phyloP scores from a whole-genome alignment of 2,113 vertebrate species.

The Crypturellus undulatus region DNA sequence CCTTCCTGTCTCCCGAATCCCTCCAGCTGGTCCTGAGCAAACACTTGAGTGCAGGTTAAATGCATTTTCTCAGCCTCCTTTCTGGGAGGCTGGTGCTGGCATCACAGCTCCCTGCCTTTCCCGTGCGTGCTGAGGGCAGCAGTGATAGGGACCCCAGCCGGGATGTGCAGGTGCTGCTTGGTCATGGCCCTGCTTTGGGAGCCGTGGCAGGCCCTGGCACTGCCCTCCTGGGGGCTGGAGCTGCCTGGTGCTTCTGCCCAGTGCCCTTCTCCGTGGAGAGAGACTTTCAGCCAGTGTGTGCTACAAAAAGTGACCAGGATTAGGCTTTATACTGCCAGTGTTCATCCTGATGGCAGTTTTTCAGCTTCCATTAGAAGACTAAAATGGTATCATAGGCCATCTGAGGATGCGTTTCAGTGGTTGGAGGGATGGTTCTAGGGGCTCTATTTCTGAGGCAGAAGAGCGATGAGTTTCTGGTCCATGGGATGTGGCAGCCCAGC shows the following conservation, averaged over 20 bases:
- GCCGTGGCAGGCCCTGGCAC: neutral
- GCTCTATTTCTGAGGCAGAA: constrained; percentile 42
- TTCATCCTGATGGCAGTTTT: neutral
- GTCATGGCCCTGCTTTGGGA: neutral
- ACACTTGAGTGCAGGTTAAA: neutral
- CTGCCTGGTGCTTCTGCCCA: neutral
- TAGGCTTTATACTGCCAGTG: neutral
- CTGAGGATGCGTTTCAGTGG: constrained; percentile 28
- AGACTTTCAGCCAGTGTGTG: neutral
- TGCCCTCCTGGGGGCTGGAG: neutral
- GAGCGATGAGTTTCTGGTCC: constrained; percentile 5
- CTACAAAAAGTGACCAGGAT: neutral
- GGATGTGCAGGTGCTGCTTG: neutral
- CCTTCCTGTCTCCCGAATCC: neutral
- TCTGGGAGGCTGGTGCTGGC: neutral
- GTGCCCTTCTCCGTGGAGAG: neutral
- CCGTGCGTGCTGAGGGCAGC: neutral
- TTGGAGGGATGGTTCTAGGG: neutral
- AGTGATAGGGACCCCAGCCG: neutral
- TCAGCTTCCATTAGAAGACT: constrained; percentile 40
- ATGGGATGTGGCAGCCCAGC: constrained; percentile 20
- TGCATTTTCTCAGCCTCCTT: neutral
- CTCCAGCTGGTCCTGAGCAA: neutral
- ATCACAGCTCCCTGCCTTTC: neutral
- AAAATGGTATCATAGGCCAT: constrained; percentile 24